Conservation (phyloP, 1,140 invertebrate genomes). For the Brachionus rubens region DNA sequence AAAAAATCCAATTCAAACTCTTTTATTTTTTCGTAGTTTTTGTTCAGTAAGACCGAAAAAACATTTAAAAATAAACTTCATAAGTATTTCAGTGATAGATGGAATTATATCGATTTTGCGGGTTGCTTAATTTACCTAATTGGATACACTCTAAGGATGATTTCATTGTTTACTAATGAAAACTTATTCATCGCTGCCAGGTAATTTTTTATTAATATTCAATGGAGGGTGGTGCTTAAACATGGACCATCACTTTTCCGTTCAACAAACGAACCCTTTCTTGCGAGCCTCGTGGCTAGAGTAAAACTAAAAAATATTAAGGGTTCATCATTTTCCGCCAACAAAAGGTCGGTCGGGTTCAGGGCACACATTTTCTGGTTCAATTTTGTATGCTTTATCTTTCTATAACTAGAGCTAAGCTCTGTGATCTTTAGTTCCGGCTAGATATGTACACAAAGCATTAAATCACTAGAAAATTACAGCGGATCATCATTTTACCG, state of each 20-base stretch:
- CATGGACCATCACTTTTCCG: too few species aligned
- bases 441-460: too few species aligned
- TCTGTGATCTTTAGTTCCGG: too few species aligned
- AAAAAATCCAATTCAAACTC: not conserved
- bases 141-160: not conserved
- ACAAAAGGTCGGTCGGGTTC: too few species aligned
- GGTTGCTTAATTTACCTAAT: conserved; percentile 9
- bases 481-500: too few species aligned
- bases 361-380: too few species aligned
- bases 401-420: too few species aligned
- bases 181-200: conserved; percentile 1
- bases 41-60: conserved; percentile 4
- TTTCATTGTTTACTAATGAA: conserved; percentile 6
- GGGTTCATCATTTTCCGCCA: too few species aligned
- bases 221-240: not conserved
- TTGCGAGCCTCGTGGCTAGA: too few species aligned
- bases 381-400: too few species aligned
- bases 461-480: too few species aligned
- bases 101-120: conserved; percentile 37
- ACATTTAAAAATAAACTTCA: conserved; percentile 27
- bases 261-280: too few species aligned
- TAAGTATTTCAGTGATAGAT: conserved; percentile 19
- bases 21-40: conserved; percentile 3
- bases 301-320: not conserved
- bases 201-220: not conserved